Percentiles rank a stretch among this genome's conserved stretches.
These are phyloP conservation scores for Euplexia lucipara DNA, from an alignment of 2,888 invertebrate species.

Conservation along the genomic window DNA sequence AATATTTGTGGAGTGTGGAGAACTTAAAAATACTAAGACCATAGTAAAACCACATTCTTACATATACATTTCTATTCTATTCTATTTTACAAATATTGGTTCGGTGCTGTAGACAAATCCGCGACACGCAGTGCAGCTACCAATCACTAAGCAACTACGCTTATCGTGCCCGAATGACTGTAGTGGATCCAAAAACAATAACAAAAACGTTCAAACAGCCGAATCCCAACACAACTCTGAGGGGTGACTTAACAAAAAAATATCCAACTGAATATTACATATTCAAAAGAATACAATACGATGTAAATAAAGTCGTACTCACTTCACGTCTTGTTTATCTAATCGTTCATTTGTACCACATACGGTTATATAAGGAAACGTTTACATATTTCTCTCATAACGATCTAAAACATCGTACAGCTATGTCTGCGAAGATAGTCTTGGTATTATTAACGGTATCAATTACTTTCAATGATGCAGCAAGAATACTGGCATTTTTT, in stretches of 20 bases:
- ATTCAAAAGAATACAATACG: background rate
- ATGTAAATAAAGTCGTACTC: background rate
- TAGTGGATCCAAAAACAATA: too few species aligned
- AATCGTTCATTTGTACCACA: background rate
- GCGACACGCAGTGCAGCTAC: too few species aligned
- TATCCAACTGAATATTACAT: background rate
- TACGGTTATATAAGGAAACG: slow-evolving; percentile 9
- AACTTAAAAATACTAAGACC: too few species aligned
- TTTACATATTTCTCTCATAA: background rate
- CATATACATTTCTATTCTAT: too few species aligned
- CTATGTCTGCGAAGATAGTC: background rate
- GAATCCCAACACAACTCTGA: background rate
- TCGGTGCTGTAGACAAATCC: too few species aligned
- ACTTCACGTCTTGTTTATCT: background rate
- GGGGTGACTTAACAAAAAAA: background rate
- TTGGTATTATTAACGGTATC: background rate
- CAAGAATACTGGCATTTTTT: slow-evolving; percentile 77
- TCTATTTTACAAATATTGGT: too few species aligned
- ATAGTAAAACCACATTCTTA: too few species aligned
- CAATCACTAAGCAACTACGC: too few species aligned
- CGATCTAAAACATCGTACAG: background rate
- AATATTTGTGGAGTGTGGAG: too few species aligned
- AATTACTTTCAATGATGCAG: slow-evolving; percentile 49
- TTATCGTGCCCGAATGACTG: too few species aligned
- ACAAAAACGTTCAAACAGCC: too few species aligned